These are phyloP conservation scores for Eidolon helvum DNA, from an alignment of 2,113 vertebrate genomes.

Conservation along the genomic window DNA sequence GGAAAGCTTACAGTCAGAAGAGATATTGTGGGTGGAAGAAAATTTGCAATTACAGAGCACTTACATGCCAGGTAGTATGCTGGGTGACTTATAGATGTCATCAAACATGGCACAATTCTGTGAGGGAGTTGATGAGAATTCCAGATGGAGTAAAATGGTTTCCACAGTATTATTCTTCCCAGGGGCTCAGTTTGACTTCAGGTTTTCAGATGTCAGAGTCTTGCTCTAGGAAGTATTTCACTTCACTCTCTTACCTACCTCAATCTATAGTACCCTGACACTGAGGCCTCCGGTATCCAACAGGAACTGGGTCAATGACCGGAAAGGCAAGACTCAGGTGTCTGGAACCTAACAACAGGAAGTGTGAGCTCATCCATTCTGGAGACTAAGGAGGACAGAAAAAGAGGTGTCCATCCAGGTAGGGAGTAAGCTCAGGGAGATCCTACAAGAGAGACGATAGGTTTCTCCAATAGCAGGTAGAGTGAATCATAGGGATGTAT, in stretches of 20 bases:
- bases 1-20: slow-evolving; percentile 1
- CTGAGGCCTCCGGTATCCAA: neutral
- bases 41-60: neutral
- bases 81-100: neutral
- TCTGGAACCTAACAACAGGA: neutral
- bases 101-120: neutral
- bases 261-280: neutral
- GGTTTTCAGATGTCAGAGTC: neutral
- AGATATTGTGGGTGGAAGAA: neutral
- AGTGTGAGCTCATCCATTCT: neutral
- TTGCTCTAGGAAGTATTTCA: neutral
- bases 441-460: neutral
- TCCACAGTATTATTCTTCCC: neutral
- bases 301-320: neutral
- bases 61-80: neutral
- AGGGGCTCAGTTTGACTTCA: neutral
- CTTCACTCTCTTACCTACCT: neutral
- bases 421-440: neutral
- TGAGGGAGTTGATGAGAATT: neutral
- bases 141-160: neutral
- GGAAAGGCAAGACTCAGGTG: neutral
- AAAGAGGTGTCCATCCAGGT: neutral
- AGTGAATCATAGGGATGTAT: neutral
- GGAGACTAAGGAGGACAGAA: neutral
- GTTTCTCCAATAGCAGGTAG: neutral